These are phyloP conservation scores for Apistogramma diplotaenia DNA, from an alignment of 2,113 vertebrate genomes.

Conservation along the genomic window DNA sequence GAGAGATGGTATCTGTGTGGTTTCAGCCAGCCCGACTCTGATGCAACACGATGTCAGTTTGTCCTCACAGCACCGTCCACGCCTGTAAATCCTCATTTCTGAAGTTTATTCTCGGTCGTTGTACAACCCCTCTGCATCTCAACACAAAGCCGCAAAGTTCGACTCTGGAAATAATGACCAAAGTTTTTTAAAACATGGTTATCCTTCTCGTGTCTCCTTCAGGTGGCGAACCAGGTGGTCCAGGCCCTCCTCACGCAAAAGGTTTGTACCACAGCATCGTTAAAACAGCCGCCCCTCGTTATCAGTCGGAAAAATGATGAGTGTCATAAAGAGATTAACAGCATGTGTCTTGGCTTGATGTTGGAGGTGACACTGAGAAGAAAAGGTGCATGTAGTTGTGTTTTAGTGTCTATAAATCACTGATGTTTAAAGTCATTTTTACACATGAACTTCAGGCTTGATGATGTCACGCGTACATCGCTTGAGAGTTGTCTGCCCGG, in stretches of 20 bases:
- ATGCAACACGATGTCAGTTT: slow-evolving; percentile 48
- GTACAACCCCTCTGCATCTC: background rate
- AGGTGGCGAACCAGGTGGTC: slow-evolving; percentile 94
- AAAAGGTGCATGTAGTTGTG: too few species aligned
- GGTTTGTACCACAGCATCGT: slow-evolving; percentile 71
- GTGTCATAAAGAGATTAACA: background rate
- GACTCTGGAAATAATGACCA: background rate
- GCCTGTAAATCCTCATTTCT: slow-evolving; percentile 3
- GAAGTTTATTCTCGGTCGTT: background rate
- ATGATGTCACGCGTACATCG: too few species aligned
- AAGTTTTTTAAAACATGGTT: background rate
- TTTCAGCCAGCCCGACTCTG: background rate
- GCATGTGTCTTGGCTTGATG: background rate
- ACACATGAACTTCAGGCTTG: too few species aligned
- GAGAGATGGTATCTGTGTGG: background rate
- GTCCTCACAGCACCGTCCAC: background rate
- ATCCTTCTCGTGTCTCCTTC: slow-evolving; percentile 9
- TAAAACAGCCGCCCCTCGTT: background rate
- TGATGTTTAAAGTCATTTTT: background rate
- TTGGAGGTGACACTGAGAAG: background rate
- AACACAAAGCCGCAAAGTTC: background rate
- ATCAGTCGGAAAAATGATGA: background rate
- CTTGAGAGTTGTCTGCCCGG: too few species aligned
- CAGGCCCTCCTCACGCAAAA: slow-evolving; percentile 93
- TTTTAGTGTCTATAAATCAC: background rate